Percentiles rank a stretch among this genome's conserved stretches.
Conservation (phyloP, 2,113 vertebrate genomes). For the Phrynocephalus versicolor region DNA sequence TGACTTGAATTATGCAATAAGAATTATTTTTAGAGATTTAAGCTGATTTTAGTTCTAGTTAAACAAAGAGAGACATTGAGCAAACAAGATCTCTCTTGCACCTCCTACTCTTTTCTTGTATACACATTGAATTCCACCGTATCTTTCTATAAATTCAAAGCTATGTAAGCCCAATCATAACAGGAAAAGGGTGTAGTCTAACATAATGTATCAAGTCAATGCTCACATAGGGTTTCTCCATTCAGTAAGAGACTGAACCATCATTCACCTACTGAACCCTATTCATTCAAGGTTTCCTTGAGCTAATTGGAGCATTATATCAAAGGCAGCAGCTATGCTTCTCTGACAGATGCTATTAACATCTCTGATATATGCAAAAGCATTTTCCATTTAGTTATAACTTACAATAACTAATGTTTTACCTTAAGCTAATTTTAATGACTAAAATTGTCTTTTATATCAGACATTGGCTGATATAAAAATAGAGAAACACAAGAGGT, state of each 20-base stretch:
- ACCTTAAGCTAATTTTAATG: background rate
- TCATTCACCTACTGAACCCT: background rate
- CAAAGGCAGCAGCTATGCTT: background rate
- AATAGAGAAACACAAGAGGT: background rate
- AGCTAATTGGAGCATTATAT: background rate
- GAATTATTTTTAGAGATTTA: background rate
- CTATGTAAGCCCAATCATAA: background rate
- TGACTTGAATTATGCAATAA: background rate
- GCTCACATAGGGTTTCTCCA: background rate
- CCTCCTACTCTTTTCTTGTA: background rate
- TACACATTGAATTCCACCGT: background rate
- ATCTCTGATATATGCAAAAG: slow-evolving; percentile 5
- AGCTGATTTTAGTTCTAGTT: background rate
- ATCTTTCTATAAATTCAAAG: background rate
- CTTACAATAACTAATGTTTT: background rate
- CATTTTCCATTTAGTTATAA: background rate
- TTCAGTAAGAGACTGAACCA: background rate
- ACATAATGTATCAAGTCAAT: background rate
- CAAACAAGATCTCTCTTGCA: background rate
- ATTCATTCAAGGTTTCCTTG: too few species aligned
- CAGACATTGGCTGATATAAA: background rate
- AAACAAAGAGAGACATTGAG: background rate
- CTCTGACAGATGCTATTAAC: background rate
- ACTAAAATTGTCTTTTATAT: background rate
- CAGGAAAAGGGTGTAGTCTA: background rate